phyloP scores from a whole-genome alignment of 2,797 vertebrate species.

The Crenichthys baileyi region DNA sequence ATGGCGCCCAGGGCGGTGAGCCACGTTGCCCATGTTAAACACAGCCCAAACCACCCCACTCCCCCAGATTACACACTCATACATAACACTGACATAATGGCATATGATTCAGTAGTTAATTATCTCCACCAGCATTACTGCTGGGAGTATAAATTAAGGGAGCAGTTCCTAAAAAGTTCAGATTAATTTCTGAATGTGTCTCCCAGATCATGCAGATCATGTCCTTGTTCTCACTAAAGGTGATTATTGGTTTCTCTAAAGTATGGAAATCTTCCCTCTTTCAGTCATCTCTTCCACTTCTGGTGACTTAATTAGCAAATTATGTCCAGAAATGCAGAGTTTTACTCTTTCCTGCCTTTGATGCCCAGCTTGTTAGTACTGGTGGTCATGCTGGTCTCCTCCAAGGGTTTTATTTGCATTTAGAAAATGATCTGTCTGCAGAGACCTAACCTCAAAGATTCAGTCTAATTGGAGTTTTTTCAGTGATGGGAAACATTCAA shows the following conservation, averaged over 20 bases:
- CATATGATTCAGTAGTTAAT: slow-evolving; percentile 2
- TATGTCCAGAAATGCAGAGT: slow-evolving; percentile 32
- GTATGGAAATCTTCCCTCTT: slow-evolving; percentile 25
- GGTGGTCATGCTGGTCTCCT: slow-evolving; percentile 6
- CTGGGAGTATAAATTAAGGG: slow-evolving; percentile 2
- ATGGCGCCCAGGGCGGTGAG: neutral
- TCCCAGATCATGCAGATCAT: neutral
- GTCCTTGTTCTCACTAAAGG: slow-evolving; percentile 12
- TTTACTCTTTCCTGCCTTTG: slow-evolving; percentile 29
- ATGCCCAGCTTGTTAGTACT: slow-evolving; percentile 12
- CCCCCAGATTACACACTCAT: neutral
- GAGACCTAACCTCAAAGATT: neutral
- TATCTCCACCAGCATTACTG: neutral
- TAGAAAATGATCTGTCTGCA: slow-evolving; percentile 4
- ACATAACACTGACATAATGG: neutral
- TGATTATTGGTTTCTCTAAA: slow-evolving; percentile 31
- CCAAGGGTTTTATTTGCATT: slow-evolving; percentile 20
- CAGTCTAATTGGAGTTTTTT: neutral
- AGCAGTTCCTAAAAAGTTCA: neutral
- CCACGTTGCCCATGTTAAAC: neutral
- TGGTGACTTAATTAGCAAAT: slow-evolving; percentile 55
- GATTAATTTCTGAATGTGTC: slow-evolving; percentile 25
- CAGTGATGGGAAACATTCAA: slow-evolving; percentile 1
- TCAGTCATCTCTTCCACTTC: slow-evolving; percentile 11
- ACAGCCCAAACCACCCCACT: neutral